phyloP scores from a whole-genome alignment of 2,113 vertebrate genomes.

The Dicerorhinus sumatrensis region DNA sequence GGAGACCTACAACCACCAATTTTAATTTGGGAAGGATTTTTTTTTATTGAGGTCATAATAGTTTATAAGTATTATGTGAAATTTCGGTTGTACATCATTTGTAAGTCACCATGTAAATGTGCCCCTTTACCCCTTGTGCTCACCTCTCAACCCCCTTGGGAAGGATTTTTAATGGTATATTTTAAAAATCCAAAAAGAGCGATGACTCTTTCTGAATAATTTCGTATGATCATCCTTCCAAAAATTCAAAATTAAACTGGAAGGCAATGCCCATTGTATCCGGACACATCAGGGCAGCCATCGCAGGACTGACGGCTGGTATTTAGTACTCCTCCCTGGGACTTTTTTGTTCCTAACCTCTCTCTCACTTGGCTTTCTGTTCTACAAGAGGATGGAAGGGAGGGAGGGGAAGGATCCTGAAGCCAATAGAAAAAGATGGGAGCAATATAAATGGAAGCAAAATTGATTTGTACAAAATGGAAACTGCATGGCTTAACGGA shows the following conservation, averaged over 20 bases:
- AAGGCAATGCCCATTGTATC: background rate
- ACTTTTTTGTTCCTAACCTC: background rate
- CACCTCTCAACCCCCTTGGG: background rate
- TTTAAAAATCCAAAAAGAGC: background rate
- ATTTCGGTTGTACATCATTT: no score
- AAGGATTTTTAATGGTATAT: background rate
- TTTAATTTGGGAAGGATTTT: constrained; percentile 19
- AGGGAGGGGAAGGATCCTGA: background rate
- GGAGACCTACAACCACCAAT: background rate
- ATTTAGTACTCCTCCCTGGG: background rate
- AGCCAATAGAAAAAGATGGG: background rate
- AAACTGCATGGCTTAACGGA: background rate
- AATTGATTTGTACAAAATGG: background rate
- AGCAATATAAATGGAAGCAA: background rate
- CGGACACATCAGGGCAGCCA: background rate
- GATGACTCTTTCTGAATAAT: background rate
- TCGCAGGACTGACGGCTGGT: background rate
- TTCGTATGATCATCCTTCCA: background rate
- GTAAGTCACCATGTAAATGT: no score
- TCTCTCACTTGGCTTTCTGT: background rate
- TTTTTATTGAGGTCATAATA: no score
- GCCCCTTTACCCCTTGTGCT: no score
- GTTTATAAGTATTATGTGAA: no score
- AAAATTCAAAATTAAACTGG: background rate
- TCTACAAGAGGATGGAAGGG: background rate